Evolutionary conservation across 1,140 invertebrate genomes (phyloP), one percentile per base, ranked within the genome.

Genomic region (Pseudomyrmex concolor): DNA sequence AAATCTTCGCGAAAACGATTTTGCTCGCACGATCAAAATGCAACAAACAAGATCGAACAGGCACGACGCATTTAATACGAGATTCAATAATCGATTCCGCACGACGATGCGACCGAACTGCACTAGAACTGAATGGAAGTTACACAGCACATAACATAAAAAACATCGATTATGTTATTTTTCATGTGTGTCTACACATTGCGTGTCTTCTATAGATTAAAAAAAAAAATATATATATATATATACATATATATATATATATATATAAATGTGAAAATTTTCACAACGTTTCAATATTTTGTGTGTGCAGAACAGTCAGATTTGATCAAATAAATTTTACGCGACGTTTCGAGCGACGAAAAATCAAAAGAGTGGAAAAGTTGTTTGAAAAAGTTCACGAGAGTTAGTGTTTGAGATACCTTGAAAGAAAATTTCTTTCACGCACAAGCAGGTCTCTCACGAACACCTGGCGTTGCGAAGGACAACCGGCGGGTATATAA

Each of bases 341-440:
- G 54, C 51, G 43, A 55, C 15, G n/a, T 55, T 78, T 66, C 22
- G 45, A 66, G 48, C 2, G 34, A 22, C 9, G 15, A 22, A 43
- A 68, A 34, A 43, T 54, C 17, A 15, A 66, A 63, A 64, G 13
- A 64, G 9, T 67, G 34, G 57, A 13, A 70, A 34, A 71, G 19
- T 80, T 71, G 9, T 50, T 22, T 19, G 8, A 10, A n/a, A 55
- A 19, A 60, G 10, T 12, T 48, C 55, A n/a, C 51, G 22, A 22
- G n/a, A 77, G 62, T 7, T 7, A 1, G 9, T 3, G 4, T 55
- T 55, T 54, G 48, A 77, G 73, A 67, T 50, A 19, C 54, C 59
- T 45, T 67, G 25, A 10, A 17, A 60, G 66, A 48, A 60, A 80
- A 80, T 80, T 66, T 80, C 8, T 80, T 43, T 22, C 68, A 45